These are phyloP conservation scores for Xanthia togata DNA, from an alignment of 2,888 invertebrate species.

Conservation along the genomic window DNA sequence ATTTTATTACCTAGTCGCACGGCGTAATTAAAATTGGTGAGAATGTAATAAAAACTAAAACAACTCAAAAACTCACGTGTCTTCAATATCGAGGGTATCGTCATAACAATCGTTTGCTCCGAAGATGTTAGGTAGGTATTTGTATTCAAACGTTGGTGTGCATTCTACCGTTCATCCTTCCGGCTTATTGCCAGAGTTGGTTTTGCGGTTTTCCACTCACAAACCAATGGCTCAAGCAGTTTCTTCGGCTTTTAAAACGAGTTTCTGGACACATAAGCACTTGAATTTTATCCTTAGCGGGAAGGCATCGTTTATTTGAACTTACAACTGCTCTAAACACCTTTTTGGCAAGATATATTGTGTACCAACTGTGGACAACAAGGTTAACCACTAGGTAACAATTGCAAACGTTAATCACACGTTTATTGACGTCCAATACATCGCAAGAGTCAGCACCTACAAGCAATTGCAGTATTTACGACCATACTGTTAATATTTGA, in stretches of 20 bases:
- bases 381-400: constrained; percentile 18
- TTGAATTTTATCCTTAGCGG: background rate
- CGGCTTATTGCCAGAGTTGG: constrained; percentile 28
- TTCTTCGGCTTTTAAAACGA: background rate
- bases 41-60: constrained; percentile 25
- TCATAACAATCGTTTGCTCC: background rate
- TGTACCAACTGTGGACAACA: constrained; percentile 6
- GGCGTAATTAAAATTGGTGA: constrained; percentile 7
- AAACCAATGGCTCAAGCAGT: background rate
- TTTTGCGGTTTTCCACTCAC: constrained; percentile 28
- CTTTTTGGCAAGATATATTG: background rate
- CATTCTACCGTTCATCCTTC: constrained; percentile 40
- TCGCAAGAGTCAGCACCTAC: constrained; percentile 26
- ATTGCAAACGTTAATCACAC: constrained; percentile 44
- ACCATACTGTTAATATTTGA: constrained; percentile 16
- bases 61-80: background rate
- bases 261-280: background rate
- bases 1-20: constrained; percentile 37
- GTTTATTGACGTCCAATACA: constrained; percentile 34
- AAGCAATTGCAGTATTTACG: constrained; percentile 39
- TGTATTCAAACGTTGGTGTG: constrained; percentile 19
- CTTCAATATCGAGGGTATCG: background rate
- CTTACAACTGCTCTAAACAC: constrained; percentile 1
- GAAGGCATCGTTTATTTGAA: constrained; percentile 6
- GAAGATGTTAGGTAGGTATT: background rate